Evolutionary conservation across 2,888 invertebrate species (phyloP).

Genomic region (Brachyptera risi): DNA sequence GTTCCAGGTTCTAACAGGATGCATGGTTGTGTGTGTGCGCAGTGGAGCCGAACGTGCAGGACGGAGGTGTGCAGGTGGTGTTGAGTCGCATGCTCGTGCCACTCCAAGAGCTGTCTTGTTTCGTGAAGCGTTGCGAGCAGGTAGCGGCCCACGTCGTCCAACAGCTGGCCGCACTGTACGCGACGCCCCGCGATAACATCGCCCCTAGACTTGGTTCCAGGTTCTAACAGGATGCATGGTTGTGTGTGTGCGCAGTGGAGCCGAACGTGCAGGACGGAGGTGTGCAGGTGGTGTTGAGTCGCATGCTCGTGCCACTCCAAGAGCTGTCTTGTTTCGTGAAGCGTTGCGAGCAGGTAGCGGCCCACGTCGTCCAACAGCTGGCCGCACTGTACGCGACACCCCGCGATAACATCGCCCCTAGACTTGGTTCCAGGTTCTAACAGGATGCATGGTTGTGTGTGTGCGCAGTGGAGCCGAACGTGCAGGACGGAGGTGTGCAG

Average conservation of each 20-base stretch:
- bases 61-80: conserved; percentile 47
- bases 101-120: conserved; percentile 58
- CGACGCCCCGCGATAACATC: conserved; percentile 44
- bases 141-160: conserved; percentile 66
- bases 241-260: too few relatives aligned
- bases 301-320: conserved; percentile 49
- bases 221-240: too few relatives aligned
- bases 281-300: conserved; percentile 47
- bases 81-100: conserved; percentile 49
- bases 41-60: too few relatives aligned
- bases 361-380: conserved; percentile 70
- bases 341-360: conserved; percentile 66
- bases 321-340: conserved; percentile 63
- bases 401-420: conserved; percentile 48
- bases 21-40: too few relatives aligned
- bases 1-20: too few relatives aligned
- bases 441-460: too few relatives aligned
- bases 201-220: too few relatives aligned
- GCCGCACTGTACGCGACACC: conserved; percentile 55
- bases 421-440: too few relatives aligned
- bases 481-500: conserved; percentile 49
- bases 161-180: conserved; percentile 68
- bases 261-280: conserved; percentile 51
- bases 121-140: conserved; percentile 65
- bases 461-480: too few relatives aligned